Evolutionary conservation across 2,888 invertebrate genomes (phyloP), one percentile per base, ranked within the genome.

Genomic region (Poecilobothrus nobilitatus): DNA sequence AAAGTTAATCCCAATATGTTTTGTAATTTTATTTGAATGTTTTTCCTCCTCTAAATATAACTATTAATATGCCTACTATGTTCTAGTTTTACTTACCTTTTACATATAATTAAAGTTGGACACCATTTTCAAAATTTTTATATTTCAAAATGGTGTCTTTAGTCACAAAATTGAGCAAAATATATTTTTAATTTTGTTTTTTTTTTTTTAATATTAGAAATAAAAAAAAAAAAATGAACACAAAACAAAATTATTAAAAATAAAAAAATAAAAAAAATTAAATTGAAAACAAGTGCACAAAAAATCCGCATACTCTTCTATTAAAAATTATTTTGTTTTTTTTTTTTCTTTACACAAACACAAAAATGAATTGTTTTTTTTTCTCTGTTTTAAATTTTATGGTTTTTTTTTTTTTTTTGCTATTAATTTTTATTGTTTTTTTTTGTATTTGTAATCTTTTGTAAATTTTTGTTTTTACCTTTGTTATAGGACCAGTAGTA

Each of bases 401-500:
- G 27, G 2, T 27, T 27, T 27, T 2, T 27, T 27, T 27, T 27
- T 27, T 27, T 27, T 2, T 27, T 27, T 27, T 27, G 53, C 53
- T 12, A 53, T 18, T 53, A 53, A n/a, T n/a, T 34, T 34, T 34
- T 34, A 7, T 34, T 34, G 34, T 8, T 37, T 37, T 37, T 37
- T 37, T 37, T 37, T 27, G 27, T 27, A 27, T 12, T 37, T 5
- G 9, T 37, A n/a, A 37, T 37, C 37, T 10, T 37, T 37, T 37
- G 8, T 10, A 37, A 37, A 2, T 64, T 2, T 27, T 27, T 27
- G 9, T 33, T 77, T 76, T 82, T 87, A 97, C 97, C 95, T 97
- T 97, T 71, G 92, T 95, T 83, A 97, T 95, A 74, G 97, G 97
- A 86, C 97, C 97, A 77, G 90, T 87, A 74, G 78, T 79, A 76